Evolutionary conservation across 2,797 vertebrate species (phyloP).

Genomic region (Rhinichthys osculus): DNA sequence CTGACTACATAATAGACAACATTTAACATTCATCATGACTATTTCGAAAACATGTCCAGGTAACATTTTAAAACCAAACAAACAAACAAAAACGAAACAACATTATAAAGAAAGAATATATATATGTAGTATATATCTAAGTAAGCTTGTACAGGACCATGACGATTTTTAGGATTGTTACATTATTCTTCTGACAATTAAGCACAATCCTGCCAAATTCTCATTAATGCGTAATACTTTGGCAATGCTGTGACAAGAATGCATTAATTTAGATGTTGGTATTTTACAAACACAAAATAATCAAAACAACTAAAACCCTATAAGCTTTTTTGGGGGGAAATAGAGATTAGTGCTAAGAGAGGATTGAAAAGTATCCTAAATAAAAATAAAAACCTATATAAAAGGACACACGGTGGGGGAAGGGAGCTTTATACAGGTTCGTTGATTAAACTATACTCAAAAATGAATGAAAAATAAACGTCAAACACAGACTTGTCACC

Average conservation of each 20-base stretch:
- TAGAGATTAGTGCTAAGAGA: too few relatives aligned
- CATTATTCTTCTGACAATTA: neutral
- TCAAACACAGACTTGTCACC: too few relatives aligned
- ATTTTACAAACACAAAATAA: neutral
- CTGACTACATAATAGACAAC: conserved; percentile 68
- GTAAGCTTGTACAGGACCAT: neutral
- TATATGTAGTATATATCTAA: too few relatives aligned
- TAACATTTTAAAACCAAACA: neutral
- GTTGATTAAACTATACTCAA: too few relatives aligned
- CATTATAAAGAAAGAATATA: neutral
- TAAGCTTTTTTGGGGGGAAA: too few relatives aligned
- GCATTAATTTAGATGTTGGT: neutral
- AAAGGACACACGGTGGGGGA: too few relatives aligned
- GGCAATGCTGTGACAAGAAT: neutral
- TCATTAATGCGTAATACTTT: neutral
- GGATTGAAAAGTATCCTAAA: too few relatives aligned
- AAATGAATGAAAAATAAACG: too few relatives aligned
- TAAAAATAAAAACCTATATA: too few relatives aligned
- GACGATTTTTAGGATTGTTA: neutral
- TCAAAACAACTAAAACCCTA: too few relatives aligned
- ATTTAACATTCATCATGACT: neutral
- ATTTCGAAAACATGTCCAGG: neutral
- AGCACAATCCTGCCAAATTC: neutral
- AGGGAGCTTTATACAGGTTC: too few relatives aligned
- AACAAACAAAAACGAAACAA: neutral